Base-by-base conservation (phyloP, 2,888 invertebrate species). In the Tholera decimalis region DNA sequence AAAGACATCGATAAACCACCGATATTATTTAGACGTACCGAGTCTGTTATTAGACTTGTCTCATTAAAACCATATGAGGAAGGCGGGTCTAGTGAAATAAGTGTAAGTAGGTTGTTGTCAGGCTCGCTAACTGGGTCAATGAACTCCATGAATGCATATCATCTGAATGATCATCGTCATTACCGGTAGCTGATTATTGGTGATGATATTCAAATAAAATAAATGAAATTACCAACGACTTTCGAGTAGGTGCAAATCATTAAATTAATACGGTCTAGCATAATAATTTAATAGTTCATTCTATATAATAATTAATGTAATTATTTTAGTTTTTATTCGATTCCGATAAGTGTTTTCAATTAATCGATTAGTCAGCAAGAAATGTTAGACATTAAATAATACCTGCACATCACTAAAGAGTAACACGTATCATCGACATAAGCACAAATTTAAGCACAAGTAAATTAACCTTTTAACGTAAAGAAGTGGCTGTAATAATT, bases 121-220 rank as follows among this genome's bases (percentile, higher is more conserved):
- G 60, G 61, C 63, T 62, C 65, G 63, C 63, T 62, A 70, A 68
- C 72, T 72, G 56, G 80, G 82, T 85, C 83, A 82, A 81, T 84
- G 82, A 80, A 80, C 82, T 79, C 72, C 51, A 68, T 85, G 79
- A 82, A 77, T 80, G 81, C 62, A 79, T 83, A 75, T 73, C 58
- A 50, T 70, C 69, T 80, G 74, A 74, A 69, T 75, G 77, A 77
- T 77, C 70, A 68, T 54, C 70, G 54, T 77, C 79, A 81, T 85
- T 84, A 82, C 67, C 61, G 65, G 63, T 74, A 73, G 68, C 72
- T 85, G 83, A 88, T 88, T 87, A 87, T 61, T 71, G 72, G 68
- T 78, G 84, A 88, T 88, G 87, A 88, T 87, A 87, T 87, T 87
- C 87, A 85, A 83, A 85, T 85, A 85, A 84, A 75, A 73, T 80